Evolutionary conservation across 92 coral and sea anemone species (phyloP).

Genomic region (Chrysogorgia sp.): DNA sequence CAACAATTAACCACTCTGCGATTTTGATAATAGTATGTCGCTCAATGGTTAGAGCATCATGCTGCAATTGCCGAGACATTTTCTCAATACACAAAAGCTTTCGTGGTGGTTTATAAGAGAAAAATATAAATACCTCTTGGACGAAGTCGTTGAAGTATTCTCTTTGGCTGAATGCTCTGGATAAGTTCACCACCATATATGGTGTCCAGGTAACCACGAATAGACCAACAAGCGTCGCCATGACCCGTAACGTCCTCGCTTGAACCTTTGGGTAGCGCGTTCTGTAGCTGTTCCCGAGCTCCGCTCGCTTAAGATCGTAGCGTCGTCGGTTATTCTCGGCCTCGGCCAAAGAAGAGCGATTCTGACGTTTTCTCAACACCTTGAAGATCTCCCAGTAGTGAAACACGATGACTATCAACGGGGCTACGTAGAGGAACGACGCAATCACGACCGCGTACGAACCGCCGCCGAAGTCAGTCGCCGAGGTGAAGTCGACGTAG

Average conservation of each 20-base stretch:
- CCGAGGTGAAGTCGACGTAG: conserved; percentile 61
- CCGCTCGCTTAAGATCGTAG: conserved; percentile 12
- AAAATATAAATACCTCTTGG: too few species aligned
- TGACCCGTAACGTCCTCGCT: conserved; percentile 82
- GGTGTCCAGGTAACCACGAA: conserved; percentile 84
- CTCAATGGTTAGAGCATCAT: too few species aligned
- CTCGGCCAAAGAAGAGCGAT: background rate
- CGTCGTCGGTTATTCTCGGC: conserved; percentile 15
- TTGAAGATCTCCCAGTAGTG: conserved; percentile 73
- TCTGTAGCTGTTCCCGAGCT: conserved; percentile 50
- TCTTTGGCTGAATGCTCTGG: conserved; percentile 62
- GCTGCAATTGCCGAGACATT: too few species aligned
- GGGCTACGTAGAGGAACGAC: conserved; percentile 68
- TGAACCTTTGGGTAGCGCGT: conserved; percentile 66
- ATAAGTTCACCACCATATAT: conserved; percentile 60
- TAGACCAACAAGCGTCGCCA: conserved; percentile 65
- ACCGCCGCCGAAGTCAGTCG: conserved; percentile 38
- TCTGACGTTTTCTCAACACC: conserved; percentile 67
- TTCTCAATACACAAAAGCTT: too few species aligned
- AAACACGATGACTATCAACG: conserved; percentile 70
- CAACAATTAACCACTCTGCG: too few species aligned
- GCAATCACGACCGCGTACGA: conserved; percentile 64
- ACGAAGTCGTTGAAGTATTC: conserved; percentile 53
- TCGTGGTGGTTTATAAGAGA: too few species aligned
- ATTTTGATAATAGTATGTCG: too few species aligned